Evolutionary conservation across 2,113 vertebrate species (phyloP).

Genomic region (Mesocricetus auratus): DNA sequence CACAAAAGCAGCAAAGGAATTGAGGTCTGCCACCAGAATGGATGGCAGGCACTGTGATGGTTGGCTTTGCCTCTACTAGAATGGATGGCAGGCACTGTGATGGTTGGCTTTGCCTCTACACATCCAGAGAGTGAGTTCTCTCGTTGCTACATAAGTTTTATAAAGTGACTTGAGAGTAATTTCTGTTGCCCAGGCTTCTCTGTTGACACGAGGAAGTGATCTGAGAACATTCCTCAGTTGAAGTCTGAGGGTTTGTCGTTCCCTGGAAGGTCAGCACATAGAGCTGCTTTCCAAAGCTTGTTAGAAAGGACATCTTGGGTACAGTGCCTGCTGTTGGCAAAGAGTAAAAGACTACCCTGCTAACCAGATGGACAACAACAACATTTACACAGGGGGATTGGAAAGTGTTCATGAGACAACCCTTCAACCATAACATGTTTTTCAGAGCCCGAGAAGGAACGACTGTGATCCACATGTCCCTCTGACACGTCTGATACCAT

Average conservation of each 20-base stretch:
- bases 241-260: conserved; percentile 15
- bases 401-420: too few relatives aligned
- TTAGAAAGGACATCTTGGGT: neutral
- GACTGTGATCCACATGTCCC: rapidly evolving
- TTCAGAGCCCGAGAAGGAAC: neutral
- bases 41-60: neutral
- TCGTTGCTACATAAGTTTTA: neutral
- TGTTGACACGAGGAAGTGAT: neutral
- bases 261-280: neutral
- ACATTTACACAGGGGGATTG: too few relatives aligned
- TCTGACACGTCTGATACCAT: neutral
- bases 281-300: neutral
- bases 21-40: neutral
- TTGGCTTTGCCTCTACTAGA: neutral
- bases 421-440: too few relatives aligned
- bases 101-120: neutral
- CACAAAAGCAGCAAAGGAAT: neutral
- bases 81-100: neutral
- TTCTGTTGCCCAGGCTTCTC: neutral
- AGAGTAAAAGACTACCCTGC: too few relatives aligned
- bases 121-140: neutral
- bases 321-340: neutral
- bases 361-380: too few relatives aligned
- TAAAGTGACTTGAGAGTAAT: conserved; percentile 15
- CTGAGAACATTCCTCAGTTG: neutral